A percentile compares a stretch with the other conserved stretches of the same genome.
Conservation (phyloP, 1,140 invertebrate species). For the Thrips palmi region DNA sequence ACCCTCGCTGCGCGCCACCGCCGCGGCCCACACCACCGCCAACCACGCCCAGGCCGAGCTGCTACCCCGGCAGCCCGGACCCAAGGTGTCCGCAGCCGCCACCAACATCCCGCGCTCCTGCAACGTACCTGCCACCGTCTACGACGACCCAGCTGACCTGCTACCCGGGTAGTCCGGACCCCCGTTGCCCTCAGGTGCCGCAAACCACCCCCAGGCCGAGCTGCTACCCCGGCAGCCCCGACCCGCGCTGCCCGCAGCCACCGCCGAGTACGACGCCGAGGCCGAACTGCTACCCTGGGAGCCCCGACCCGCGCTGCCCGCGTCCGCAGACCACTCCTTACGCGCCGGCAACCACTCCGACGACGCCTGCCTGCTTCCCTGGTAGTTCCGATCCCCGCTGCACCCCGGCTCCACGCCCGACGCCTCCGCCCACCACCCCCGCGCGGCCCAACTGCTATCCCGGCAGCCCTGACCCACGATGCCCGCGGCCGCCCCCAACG, state of each 20-base stretch:
- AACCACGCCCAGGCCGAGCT: constrained; percentile 13
- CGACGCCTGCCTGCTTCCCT: constrained; percentile 13
- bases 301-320: constrained; percentile 21
- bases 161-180: constrained; percentile 23
- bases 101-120: constrained; percentile 11
- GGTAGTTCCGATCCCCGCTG: constrained; percentile 17
- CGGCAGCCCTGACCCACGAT: constrained; percentile 22
- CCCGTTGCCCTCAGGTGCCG: constrained; percentile 21
- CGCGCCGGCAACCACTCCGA: constrained; percentile 12
- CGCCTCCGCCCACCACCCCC: constrained; percentile 14
- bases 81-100: constrained; percentile 19
- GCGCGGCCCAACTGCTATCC: constrained; percentile 17
- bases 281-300: constrained; percentile 17
- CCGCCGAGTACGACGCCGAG: constrained; percentile 22
- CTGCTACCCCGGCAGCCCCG: constrained; percentile 26
- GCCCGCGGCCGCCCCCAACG: constrained; percentile 14
- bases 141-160: constrained; percentile 16
- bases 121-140: constrained; percentile 16
- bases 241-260: constrained; percentile 26
- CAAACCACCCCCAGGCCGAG: constrained; percentile 11
- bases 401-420: constrained; percentile 13
- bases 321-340: constrained; percentile 16
- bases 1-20: constrained; percentile 17
- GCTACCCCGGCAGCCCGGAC: constrained; percentile 20
- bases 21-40: constrained; percentile 11